Conservation (phyloP, 2,888 invertebrate species). For the Apantesis nais region DNA sequence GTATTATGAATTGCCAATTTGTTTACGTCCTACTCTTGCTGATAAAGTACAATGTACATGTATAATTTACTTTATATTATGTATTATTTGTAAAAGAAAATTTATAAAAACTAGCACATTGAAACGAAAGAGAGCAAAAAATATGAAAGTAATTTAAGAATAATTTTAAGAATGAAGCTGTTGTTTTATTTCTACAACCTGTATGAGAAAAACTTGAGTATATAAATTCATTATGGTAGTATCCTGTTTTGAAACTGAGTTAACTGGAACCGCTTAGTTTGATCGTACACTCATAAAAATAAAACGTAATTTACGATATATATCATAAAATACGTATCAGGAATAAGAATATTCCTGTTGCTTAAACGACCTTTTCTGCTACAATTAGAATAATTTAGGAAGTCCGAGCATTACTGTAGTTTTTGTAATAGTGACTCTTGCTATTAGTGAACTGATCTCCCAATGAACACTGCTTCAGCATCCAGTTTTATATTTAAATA, state of each 20-base stretch:
- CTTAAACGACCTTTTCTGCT: too few species aligned
- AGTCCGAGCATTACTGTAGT: too few species aligned
- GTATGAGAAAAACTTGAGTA: neutral
- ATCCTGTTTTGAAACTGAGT: neutral
- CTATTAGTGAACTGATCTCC: too few species aligned
- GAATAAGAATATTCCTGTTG: too few species aligned
- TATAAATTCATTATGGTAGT: neutral
- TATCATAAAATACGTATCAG: too few species aligned
- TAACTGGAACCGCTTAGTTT: too few species aligned
- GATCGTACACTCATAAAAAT: too few species aligned
- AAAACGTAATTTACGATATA: too few species aligned
- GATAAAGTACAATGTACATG: conserved; percentile 46
- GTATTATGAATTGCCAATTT: conserved; percentile 19
- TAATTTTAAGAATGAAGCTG: conserved; percentile 69
- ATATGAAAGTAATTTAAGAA: conserved; percentile 69
- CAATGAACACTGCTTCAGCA: too few species aligned
- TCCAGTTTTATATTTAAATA: too few species aligned
- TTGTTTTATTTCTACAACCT: conserved; percentile 68
- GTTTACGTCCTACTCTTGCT: conserved; percentile 13
- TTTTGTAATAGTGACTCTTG: too few species aligned
- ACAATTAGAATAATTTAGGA: too few species aligned
- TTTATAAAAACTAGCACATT: conserved; percentile 51
- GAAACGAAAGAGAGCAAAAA: conserved; percentile 39
- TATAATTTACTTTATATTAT: conserved; percentile 36
- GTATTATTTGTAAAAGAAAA: conserved; percentile 53